Conservation (phyloP, 2,797 vertebrate species). For the Propithecus perrieri region DNA sequence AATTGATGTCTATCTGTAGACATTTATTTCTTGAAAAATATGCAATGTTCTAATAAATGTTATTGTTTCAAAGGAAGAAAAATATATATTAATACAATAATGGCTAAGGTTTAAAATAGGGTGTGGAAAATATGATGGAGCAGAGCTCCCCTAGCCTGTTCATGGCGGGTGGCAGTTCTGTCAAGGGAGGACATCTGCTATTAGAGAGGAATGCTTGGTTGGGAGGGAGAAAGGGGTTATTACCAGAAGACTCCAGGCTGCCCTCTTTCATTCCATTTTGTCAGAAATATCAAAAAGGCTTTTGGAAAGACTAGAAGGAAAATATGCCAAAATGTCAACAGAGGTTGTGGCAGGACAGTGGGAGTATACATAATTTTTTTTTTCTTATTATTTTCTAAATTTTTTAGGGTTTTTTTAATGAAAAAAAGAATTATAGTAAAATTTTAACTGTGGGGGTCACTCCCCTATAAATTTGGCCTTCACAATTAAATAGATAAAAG, state of each 20-base stretch:
- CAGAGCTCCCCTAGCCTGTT: neutral
- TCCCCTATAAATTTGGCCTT: slow-evolving; percentile 28
- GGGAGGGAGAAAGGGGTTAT: neutral
- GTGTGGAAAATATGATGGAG: neutral
- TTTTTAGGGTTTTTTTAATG: slow-evolving; percentile 29
- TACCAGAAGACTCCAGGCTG: slow-evolving; percentile 37
- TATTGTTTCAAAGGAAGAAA: slow-evolving; percentile 54
- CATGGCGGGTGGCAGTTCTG: neutral
- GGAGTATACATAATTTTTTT: neutral
- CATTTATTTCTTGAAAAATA: slow-evolving; percentile 53
- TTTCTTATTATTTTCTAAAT: slow-evolving; percentile 30
- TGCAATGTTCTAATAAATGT: neutral
- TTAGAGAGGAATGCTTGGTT: slow-evolving; percentile 51
- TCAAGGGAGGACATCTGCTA: slow-evolving; percentile 28
- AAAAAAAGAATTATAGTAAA: slow-evolving; percentile 4
- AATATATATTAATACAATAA: neutral
- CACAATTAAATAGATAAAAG: slow-evolving; percentile 37
- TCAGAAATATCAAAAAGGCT: slow-evolving; percentile 48
- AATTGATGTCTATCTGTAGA: slow-evolving; percentile 25
- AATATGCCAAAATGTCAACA: slow-evolving; percentile 47
- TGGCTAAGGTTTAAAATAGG: neutral
- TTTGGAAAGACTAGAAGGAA: slow-evolving; percentile 54
- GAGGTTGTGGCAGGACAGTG: slow-evolving; percentile 3
- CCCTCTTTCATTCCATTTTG: slow-evolving; percentile 42
- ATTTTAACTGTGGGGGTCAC: neutral